Conservation (phyloP, 1,140 invertebrate species). For the Bradynema listronoti region DNA sequence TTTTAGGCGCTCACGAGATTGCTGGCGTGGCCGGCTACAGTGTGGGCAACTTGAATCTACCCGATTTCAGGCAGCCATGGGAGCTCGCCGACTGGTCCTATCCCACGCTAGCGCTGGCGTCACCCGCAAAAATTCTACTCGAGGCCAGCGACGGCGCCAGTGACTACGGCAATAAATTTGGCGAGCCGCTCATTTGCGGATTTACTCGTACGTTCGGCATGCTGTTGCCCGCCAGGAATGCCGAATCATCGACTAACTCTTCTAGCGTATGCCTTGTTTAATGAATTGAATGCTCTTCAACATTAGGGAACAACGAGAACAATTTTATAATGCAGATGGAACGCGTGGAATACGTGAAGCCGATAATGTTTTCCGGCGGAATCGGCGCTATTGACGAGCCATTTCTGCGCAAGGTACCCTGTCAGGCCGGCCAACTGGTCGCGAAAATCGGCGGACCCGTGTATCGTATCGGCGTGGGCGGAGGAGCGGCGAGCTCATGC, state of each 20-base stretch:
- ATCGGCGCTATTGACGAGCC: slow-evolving; percentile 24
- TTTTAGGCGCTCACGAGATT: slow-evolving; percentile 77
- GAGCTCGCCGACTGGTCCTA: slow-evolving; percentile 71
- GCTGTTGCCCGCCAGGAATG: slow-evolving; percentile 13
- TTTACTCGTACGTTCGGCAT: slow-evolving; percentile 82
- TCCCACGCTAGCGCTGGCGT: slow-evolving; percentile 81
- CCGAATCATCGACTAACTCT: not conserved
- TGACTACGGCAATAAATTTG: slow-evolving; percentile 98
- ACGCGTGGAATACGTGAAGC: slow-evolving; percentile 87
- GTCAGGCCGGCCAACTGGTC: slow-evolving; percentile 62
- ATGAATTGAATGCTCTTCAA: not conserved
- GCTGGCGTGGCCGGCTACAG: slow-evolving; percentile 89
- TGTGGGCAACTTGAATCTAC: slow-evolving; percentile 82
- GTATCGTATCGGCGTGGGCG: slow-evolving; percentile 91
- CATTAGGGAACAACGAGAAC: not conserved
- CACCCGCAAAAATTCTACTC: slow-evolving; percentile 73
- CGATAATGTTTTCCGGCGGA: slow-evolving; percentile 83
- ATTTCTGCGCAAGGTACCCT: slow-evolving; percentile 24
- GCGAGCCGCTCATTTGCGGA: slow-evolving; percentile 79
- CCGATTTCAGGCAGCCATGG: slow-evolving; percentile 78
- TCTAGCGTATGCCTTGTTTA: slow-evolving; percentile 1
- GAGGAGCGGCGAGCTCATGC: slow-evolving; percentile 89
- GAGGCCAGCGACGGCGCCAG: slow-evolving; percentile 95
- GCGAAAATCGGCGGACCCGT: slow-evolving; percentile 92
- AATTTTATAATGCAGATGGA: slow-evolving; percentile 55